Conservation (phyloP, 2,888 invertebrate genomes). For the Monochamus alternatus region DNA sequence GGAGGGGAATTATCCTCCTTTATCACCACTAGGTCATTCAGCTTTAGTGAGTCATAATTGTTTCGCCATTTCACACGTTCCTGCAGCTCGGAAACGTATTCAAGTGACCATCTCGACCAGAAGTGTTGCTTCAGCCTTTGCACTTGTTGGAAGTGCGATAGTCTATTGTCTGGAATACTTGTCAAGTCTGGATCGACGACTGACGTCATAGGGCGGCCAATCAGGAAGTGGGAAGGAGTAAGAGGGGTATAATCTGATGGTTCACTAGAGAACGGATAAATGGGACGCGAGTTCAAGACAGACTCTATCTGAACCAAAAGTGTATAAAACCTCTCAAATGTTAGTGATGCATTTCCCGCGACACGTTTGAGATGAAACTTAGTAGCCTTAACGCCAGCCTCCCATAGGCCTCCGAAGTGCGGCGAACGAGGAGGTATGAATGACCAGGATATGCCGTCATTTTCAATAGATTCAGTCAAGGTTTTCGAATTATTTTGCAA, state of each 20-base stretch:
- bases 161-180: conserved; percentile 11
- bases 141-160: conserved; percentile 30
- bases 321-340: neutral
- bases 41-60: no score
- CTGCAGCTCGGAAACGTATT: no score
- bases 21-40: no score
- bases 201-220: conserved; percentile 37
- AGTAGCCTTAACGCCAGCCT: conserved; percentile 34
- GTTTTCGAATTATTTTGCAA: no score
- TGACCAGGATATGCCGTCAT: neutral
- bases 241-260: conserved; percentile 11
- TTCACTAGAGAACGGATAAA: no score
- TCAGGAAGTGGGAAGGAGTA: conserved; percentile 44
- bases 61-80: no score
- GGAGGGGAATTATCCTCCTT: no score
- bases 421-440: conserved; percentile 44
- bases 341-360: neutral
- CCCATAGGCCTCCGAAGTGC: conserved; percentile 39
- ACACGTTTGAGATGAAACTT: neutral
- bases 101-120: no score
- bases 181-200: conserved; percentile 32
- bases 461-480: no score
- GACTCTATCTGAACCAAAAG: neutral
- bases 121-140: no score
- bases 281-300: neutral